Conservation (phyloP, 2,797 vertebrate species). For the Sebastes aleutianus region DNA sequence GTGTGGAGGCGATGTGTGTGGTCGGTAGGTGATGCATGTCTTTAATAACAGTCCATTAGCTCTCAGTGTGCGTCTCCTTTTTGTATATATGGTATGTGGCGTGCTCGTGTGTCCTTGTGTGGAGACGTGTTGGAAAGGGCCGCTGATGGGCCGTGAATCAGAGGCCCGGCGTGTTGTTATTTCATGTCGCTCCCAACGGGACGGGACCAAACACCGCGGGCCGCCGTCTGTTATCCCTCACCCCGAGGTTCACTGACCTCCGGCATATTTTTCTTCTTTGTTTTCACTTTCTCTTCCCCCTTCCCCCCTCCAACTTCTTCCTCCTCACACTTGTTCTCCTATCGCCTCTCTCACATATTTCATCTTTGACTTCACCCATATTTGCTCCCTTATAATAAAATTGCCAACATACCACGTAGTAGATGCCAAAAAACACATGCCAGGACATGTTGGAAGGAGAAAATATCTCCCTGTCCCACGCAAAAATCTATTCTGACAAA, state of each 20-base stretch:
- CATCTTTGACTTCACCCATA: neutral
- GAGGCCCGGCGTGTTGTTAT: conserved; percentile 55
- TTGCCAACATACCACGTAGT: neutral
- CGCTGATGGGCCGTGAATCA: conserved; percentile 63
- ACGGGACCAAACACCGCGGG: conserved; percentile 9
- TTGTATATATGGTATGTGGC: neutral
- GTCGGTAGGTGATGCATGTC: conserved; percentile 77
- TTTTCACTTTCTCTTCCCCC: conserved; percentile 18
- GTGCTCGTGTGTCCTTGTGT: neutral
- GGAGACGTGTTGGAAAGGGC: conserved; percentile 49
- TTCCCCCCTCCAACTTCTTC: neutral
- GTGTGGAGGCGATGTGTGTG: conserved; percentile 45
- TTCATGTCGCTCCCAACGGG: conserved; percentile 47
- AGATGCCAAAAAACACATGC: conserved; percentile 26
- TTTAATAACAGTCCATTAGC: conserved; percentile 77
- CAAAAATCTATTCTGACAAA: conserved; percentile 54
- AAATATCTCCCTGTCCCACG: conserved; percentile 38
- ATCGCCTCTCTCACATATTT: neutral
- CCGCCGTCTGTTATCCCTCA: conserved; percentile 55
- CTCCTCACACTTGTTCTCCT: neutral
- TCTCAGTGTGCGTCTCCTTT: conserved; percentile 4
- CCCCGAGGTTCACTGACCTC: conserved; percentile 46
- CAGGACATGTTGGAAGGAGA: conserved; percentile 18
- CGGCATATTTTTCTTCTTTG: conserved; percentile 48
- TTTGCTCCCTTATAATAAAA: neutral